Conservation (phyloP, 1,140 invertebrate species). For the Anastrepha obliqua region DNA sequence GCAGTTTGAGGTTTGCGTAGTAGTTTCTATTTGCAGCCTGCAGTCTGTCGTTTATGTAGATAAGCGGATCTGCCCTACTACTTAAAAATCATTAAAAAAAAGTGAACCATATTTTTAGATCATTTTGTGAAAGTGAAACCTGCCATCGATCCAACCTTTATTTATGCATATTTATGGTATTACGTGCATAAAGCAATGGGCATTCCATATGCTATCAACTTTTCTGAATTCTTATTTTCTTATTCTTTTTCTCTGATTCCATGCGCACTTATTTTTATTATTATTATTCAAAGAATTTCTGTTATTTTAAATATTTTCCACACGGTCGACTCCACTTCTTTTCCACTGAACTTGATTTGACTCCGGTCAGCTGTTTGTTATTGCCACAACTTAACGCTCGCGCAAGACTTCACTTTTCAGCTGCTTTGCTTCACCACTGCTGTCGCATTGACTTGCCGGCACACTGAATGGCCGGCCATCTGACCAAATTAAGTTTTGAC, state of each 20-base stretch:
- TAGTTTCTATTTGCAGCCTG: no score
- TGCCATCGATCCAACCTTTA: no score
- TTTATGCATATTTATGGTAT: slow-evolving; percentile 18
- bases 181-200: background rate
- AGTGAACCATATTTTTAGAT: no score
- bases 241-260: background rate
- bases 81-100: no score
- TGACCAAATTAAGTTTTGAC: background rate
- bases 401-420: background rate
- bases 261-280: background rate
- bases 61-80: no score
- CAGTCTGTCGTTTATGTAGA: no score
- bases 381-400: background rate
- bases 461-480: slow-evolving; percentile 8
- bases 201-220: background rate
- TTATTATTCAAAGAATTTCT: slow-evolving; percentile 14
- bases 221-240: background rate
- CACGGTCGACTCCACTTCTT: slow-evolving; percentile 11
- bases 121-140: no score
- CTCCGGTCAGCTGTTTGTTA: slow-evolving; percentile 25
- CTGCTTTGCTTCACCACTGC: background rate
- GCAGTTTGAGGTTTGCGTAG: no score
- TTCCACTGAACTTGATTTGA: slow-evolving; percentile 11
- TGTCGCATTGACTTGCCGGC: background rate
- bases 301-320: slow-evolving; percentile 38